Evolutionary conservation across 2,113 vertebrate species (phyloP).

Genomic region (Saimiri boliviensis): DNA sequence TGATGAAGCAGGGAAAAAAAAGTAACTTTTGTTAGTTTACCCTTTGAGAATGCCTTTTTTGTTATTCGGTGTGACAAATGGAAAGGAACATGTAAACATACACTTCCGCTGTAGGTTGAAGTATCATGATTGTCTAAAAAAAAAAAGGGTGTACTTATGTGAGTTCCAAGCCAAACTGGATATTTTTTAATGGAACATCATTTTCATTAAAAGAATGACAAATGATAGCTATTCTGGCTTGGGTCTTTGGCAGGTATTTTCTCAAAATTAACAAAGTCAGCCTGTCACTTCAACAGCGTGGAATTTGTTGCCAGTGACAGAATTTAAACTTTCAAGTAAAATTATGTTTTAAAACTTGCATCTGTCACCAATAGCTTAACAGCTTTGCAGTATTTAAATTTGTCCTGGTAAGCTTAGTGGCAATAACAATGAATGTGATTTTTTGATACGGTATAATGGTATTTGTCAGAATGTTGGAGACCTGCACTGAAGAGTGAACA

Average conservation of each 20-base stretch:
- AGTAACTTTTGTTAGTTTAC: not conserved
- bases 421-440: not conserved
- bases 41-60: not conserved
- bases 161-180: not conserved
- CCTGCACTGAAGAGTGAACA: not conserved
- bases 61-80: not conserved
- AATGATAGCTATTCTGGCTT: not conserved
- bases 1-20: not conserved
- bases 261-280: slow-evolving; percentile 26
- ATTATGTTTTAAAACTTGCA: not conserved
- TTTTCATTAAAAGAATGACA: slow-evolving; percentile 29
- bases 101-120: not conserved
- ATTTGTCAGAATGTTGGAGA: not conserved
- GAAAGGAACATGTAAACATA: not conserved
- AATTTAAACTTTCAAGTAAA: slow-evolving; percentile 38
- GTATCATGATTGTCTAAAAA: not conserved
- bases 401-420: not conserved
- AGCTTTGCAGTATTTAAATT: slow-evolving; percentile 29
- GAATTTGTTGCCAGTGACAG: not conserved
- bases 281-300: not conserved
- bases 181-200: not conserved
- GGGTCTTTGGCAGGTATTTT: not conserved
- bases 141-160: not conserved
- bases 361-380: not conserved
- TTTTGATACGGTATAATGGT: not conserved